Base-by-base conservation (phyloP, 2,797 vertebrate species). In the Columba guinea region DNA sequence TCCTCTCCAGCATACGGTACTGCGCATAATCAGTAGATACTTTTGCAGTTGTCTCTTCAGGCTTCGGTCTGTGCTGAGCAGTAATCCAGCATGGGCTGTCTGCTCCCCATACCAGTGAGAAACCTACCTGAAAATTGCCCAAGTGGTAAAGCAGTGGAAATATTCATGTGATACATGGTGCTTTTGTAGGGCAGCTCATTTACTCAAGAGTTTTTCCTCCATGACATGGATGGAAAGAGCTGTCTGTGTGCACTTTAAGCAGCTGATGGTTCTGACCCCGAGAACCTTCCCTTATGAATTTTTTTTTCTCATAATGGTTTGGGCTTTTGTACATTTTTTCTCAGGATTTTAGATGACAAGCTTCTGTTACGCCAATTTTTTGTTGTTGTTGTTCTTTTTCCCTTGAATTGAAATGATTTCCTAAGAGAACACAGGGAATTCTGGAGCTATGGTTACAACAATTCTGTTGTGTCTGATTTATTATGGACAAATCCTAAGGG, bases 181-280 rank as follows among this genome's bases (percentile, higher is more conserved):
- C 97, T 97, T 92, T 90, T 49, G 59, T 81, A 37, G 51, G 86
- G 49, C 79, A 94, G 88, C 77, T 94, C 46, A 17, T 67, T 80
- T 55, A 55, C 37, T 81, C 60, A 62, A 12, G 12, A 30, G 7
- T 85, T 74, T 44, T 69, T 32, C 32, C 32, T 89, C 53, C 63
- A 89, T 55, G 60, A 79, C 5, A 8, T 34, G 68, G 86, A 41
- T 94, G 83, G 87, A 91, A n/a, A 41, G 84, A 92, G 58, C 51
- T 94, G 80, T 48, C 89, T 69, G 10, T 59, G 86, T 87, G 93
- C 93, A 91, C 93, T 96, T 93, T 73, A 83, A 64, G 52, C 87
- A 94, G 82, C 48, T 87, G 74, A 88, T 69, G 46, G 60, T 89
- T 95, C 81, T 92, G 70, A 64, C 78, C 62, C 56, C 52, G 21